Evolutionary conservation across 2,797 vertebrate species (phyloP).

Genomic region (Gephyroberyx darwinii): DNA sequence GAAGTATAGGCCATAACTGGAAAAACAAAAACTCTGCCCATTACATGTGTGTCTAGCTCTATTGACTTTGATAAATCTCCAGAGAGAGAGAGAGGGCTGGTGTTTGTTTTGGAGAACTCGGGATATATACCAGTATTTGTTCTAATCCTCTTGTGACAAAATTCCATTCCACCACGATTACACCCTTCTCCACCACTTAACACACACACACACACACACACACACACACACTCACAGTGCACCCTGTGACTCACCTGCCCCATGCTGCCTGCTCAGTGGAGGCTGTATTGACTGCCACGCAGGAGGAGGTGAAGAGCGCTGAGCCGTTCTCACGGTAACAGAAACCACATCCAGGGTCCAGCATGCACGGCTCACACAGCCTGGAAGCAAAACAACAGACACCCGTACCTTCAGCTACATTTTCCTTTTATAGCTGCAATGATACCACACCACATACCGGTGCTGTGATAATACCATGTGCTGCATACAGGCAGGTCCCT

Average conservation of each 20-base stretch:
- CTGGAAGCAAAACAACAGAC: conserved; percentile 68
- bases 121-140: no score
- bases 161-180: neutral
- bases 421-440: neutral
- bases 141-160: neutral
- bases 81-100: neutral
- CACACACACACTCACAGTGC: neutral
- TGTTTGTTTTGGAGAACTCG: neutral
- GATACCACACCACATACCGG: no score
- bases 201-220: no score
- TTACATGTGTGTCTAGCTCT: no score
- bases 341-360: conserved; percentile 95
- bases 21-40: no score
- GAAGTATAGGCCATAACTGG: no score
- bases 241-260: conserved; percentile 90
- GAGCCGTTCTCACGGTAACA: conserved; percentile 94
- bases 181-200: neutral
- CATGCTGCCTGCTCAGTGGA: conserved; percentile 91
- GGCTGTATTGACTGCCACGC: conserved; percentile 87
- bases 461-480: no score
- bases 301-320: conserved; percentile 88
- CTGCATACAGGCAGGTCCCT: no score
- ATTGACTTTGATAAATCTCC: neutral
- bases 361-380: conserved; percentile 94
- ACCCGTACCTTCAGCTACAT: neutral